Evolutionary conservation across 2,113 vertebrate species (phyloP).

Genomic region (Phocoena sinus): DNA sequence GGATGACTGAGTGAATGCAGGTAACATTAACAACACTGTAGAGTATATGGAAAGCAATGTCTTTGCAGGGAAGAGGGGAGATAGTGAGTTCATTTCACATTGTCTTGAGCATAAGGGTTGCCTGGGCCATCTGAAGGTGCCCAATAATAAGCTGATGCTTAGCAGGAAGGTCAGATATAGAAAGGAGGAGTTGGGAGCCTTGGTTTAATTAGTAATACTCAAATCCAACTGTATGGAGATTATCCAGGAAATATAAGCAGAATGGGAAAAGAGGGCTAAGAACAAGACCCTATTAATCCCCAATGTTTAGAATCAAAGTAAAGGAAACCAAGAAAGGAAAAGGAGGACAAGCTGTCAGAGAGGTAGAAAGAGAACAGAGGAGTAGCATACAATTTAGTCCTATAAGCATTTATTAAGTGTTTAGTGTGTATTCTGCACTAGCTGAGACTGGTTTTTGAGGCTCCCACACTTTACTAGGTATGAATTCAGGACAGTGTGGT

Average conservation of each 20-base stretch:
- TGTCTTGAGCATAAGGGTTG: background rate
- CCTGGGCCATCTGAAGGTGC: background rate
- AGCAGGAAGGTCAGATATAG: background rate
- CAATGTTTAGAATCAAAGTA: background rate
- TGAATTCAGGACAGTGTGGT: background rate
- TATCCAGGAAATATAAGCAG: background rate
- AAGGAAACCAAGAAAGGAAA: background rate
- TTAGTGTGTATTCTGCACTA: background rate
- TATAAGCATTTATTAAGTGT: background rate
- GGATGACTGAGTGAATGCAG: background rate
- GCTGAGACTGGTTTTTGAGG: background rate
- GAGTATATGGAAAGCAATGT: background rate
- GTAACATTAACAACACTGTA: background rate
- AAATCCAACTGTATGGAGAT: background rate
- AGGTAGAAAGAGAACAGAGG: background rate
- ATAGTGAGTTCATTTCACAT: background rate
- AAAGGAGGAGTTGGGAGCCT: background rate
- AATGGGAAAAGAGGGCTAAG: background rate
- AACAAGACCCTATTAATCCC: background rate
- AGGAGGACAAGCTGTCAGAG: background rate
- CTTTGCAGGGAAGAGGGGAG: background rate
- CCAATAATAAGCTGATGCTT: background rate
- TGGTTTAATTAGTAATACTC: background rate
- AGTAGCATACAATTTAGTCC: background rate
- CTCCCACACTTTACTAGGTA: fast-evolving